Conservation (phyloP, 2,113 vertebrate species). For the Spea multiplicata region DNA sequence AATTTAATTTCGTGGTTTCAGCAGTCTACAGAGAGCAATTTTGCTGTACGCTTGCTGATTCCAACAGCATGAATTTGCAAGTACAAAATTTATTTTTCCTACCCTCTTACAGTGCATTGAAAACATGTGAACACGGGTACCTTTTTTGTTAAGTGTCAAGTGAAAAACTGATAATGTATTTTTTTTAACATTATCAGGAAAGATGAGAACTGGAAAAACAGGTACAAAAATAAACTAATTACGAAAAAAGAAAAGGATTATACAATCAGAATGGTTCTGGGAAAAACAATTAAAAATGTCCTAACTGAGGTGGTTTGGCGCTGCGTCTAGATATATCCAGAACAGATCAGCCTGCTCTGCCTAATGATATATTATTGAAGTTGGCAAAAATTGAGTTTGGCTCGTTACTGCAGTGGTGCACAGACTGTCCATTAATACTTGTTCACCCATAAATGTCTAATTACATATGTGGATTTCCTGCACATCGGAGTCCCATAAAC, state of each 20-base stretch:
- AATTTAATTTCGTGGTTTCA: no score
- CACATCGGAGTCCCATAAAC: constrained; percentile 36
- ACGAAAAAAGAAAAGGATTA: constrained; percentile 33
- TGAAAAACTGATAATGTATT: constrained; percentile 28
- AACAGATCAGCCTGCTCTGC: constrained; percentile 26
- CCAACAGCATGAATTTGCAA: no score
- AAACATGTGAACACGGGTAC: constrained; percentile 4
- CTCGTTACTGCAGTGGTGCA: constrained; percentile 31
- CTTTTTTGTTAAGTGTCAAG: constrained; percentile 11
- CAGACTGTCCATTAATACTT: constrained; percentile 36
- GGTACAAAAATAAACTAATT: constrained; percentile 41
- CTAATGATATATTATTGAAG: constrained; percentile 38
- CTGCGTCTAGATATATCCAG: constrained; percentile 16
- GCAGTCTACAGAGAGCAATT: no score
- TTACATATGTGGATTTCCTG: constrained; percentile 30
- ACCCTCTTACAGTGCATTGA: background rate
- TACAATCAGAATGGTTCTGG: constrained; percentile 17
- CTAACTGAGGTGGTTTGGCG: constrained; percentile 29
- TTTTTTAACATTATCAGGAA: constrained; percentile 24
- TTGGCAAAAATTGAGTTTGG: constrained; percentile 35
- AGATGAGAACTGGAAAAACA: constrained; percentile 33
- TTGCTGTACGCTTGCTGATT: no score
- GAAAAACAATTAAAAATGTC: constrained; percentile 45
- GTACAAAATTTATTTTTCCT: no score
- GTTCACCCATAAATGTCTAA: constrained; percentile 44